Conservation (phyloP, 2,888 invertebrate species). For the Coleophora deauratella region DNA sequence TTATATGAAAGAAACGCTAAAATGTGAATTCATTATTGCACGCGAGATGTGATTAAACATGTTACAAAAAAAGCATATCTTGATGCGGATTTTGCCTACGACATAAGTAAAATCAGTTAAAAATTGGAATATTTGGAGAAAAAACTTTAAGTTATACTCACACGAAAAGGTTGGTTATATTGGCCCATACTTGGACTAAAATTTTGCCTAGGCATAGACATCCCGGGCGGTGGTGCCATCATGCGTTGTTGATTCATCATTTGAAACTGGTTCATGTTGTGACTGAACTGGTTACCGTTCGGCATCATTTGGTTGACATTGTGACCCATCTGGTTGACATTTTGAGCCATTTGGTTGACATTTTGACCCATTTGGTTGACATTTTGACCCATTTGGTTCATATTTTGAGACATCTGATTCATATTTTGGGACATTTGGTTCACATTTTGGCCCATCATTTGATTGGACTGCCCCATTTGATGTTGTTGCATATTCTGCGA, state of each 20-base stretch:
- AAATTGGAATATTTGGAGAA: no score
- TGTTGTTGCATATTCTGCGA: slow-evolving; percentile 17
- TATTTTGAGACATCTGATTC: slow-evolving; percentile 27
- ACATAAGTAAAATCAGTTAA: no score
- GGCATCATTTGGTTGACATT: slow-evolving; percentile 37
- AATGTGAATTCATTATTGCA: no score
- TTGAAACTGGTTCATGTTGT: slow-evolving; percentile 47
- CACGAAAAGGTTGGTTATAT: slow-evolving; percentile 58
- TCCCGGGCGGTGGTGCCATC: slow-evolving; percentile 56
- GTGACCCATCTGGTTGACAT: slow-evolving; percentile 22
- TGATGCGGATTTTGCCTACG: no score
- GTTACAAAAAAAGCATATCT: no score
- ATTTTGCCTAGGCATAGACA: slow-evolving; percentile 53
- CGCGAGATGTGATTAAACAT: no score
- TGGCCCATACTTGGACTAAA: slow-evolving; percentile 51
- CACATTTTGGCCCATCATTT: slow-evolving; percentile 20
- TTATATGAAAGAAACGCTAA: no score
- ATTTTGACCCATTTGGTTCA: slow-evolving; percentile 20
- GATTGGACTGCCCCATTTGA: slow-evolving; percentile 28
- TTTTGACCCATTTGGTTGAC: slow-evolving; percentile 27
- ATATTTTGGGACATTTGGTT: slow-evolving; percentile 31
- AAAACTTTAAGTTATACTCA: slow-evolving; percentile 35
- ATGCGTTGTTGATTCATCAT: slow-evolving; percentile 55
- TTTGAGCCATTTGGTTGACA: slow-evolving; percentile 24
- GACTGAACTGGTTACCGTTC: slow-evolving; percentile 50